Conservation (phyloP, 1,140 invertebrate genomes). For the Cyclargus thomasi region DNA sequence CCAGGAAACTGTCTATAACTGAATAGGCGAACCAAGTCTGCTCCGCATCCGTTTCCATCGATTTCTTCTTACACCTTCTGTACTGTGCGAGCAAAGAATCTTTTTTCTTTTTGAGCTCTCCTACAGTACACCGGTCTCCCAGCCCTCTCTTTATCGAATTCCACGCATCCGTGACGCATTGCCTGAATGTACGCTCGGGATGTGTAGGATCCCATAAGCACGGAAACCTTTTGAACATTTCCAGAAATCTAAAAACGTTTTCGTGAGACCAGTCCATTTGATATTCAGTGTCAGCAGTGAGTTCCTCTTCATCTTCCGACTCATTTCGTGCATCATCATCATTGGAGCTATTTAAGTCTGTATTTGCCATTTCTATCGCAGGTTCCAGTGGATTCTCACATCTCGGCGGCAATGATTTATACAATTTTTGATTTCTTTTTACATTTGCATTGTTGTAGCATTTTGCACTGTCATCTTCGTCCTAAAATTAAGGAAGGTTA, state of each 20-base stretch:
- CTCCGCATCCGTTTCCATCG: not conserved
- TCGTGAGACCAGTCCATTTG: not conserved
- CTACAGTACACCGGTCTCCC: not conserved
- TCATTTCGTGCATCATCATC: not conserved
- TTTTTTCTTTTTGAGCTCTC: not conserved
- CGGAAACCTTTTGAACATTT: not conserved
- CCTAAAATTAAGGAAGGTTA: not conserved
- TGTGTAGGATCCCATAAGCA: constrained; percentile 1
- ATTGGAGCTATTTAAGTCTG: not conserved
- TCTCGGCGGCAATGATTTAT: not conserved
- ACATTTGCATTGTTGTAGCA: not conserved
- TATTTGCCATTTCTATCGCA: not conserved
- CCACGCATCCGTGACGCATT: not conserved
- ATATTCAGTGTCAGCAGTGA: not conserved
- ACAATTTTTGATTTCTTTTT: not conserved
- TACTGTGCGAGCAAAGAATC: not conserved
- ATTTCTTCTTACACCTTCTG: not conserved
- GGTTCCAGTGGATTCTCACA: not conserved
- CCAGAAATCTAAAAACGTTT: not conserved
- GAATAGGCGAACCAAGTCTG: not conserved
- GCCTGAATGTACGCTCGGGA: not conserved
- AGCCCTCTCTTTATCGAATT: not conserved
- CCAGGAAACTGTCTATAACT: not conserved
- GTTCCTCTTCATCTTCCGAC: not conserved
- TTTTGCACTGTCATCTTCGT: not conserved